phyloP scores from a whole-genome alignment of 1,140 invertebrate species.

The Tribolium castaneum region DNA sequence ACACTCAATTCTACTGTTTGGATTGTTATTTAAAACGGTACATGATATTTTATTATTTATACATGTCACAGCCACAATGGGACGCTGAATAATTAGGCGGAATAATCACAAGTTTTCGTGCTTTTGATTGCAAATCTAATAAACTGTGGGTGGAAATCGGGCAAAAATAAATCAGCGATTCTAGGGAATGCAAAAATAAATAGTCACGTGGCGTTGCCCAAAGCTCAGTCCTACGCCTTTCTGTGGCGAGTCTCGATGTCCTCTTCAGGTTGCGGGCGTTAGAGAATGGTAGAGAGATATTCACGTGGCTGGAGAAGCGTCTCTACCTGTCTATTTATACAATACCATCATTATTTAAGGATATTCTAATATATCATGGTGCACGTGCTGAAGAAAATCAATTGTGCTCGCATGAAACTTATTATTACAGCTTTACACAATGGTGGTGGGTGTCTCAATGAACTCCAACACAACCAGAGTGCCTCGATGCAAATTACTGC shows the following conservation, averaged over 20 bases:
- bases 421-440: slow-evolving; percentile 60
- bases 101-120: background rate
- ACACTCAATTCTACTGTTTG: slow-evolving; percentile 40
- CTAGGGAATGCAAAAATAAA: slow-evolving; percentile 19
- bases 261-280: background rate
- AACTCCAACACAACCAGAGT: slow-evolving; percentile 58
- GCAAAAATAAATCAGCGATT: slow-evolving; percentile 3
- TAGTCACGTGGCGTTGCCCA: slow-evolving; percentile 6
- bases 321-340: slow-evolving; percentile 56
- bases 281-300: slow-evolving; percentile 34
- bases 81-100: slow-evolving; percentile 33
- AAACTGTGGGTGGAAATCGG: background rate
- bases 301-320: slow-evolving; percentile 35
- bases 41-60: slow-evolving; percentile 39
- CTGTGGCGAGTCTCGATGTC: too few species aligned
- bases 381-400: slow-evolving; percentile 60
- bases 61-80: slow-evolving; percentile 39
- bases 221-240: slow-evolving; percentile 7
- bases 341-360: slow-evolving; percentile 60
- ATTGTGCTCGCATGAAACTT: slow-evolving; percentile 59
- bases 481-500: slow-evolving; percentile 58
- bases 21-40: slow-evolving; percentile 41
- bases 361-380: slow-evolving; percentile 62
- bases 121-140: background rate
- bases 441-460: slow-evolving; percentile 59